These are phyloP conservation scores for Adelphocoris suturalis DNA, from an alignment of 2,888 invertebrate species.

Conservation along the genomic window DNA sequence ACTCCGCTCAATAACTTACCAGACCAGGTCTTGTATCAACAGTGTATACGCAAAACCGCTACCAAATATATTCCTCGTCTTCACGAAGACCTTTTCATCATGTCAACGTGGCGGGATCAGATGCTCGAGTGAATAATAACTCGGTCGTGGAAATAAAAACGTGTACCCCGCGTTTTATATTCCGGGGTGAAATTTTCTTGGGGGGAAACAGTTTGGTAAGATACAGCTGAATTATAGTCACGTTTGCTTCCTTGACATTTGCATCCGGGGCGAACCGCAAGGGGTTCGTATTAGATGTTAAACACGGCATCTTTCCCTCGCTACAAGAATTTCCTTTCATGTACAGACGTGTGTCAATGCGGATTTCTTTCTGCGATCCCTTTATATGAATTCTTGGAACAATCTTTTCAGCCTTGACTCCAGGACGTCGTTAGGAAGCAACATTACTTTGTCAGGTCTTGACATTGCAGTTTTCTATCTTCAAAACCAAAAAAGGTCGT, in stretches of 20 bases:
- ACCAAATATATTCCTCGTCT: background rate
- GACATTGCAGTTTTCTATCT: too few species aligned
- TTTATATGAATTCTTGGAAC: background rate
- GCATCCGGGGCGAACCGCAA: background rate
- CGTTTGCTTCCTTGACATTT: slow-evolving; percentile 14
- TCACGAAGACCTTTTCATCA: slow-evolving; percentile 1
- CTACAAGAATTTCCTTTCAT: background rate
- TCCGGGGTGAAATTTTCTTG: background rate
- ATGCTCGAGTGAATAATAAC: slow-evolving; percentile 32
- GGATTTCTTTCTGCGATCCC: background rate
- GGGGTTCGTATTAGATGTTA: background rate
- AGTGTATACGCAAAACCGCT: too few species aligned
- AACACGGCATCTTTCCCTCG: background rate
- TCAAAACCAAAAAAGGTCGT: too few species aligned
- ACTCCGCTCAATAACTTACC: too few species aligned
- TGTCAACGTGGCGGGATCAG: slow-evolving; percentile 31
- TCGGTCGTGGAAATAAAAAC: background rate
- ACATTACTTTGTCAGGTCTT: too few species aligned
- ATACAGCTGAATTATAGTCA: slow-evolving; percentile 21
- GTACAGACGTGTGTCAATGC: background rate
- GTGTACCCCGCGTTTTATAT: background rate
- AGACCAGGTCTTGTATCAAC: too few species aligned
- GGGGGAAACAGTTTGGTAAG: background rate
- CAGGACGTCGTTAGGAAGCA: too few species aligned
- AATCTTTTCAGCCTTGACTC: too few species aligned